Base-by-base conservation (phyloP, 2,113 vertebrate genomes). In the Myocastor coypus region DNA sequence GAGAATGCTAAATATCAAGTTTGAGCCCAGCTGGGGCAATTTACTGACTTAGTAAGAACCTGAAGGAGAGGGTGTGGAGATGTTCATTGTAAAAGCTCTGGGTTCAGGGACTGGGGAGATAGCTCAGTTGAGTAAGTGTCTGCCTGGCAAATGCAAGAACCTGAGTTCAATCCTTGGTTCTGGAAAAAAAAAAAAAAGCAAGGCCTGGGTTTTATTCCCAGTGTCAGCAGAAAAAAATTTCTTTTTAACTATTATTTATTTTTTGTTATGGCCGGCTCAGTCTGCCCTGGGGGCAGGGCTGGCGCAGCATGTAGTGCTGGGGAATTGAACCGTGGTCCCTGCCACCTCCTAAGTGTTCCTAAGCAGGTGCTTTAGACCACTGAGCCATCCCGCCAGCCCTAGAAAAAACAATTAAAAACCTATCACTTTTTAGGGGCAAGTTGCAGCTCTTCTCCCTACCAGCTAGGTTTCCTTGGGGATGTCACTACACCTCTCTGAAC, bases 391-490 rank as follows among this genome's bases (percentile, higher is more conserved):
- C 22, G 9, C n/a, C 37, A 12, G 37, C 3, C 1, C 71, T 20
- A 40, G n/a, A 9, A 10, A 10, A 40, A 73, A 75, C 37, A 37
- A 22, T 9, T 26, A 22, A 71, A 71, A 71, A 7, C 89, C 63
- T 8, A 61, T 84, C 22, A 57, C n/a, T 94, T 89, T 24, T 59
- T 46, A 63, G 85, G 63, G 28, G 83, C 64, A 80, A 46, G 78
- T 12, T 73, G 69, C 85, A 95, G 52, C 50, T 83, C 50, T 7
- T 61, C 3, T 9, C 16, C 1, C 24, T 14, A 9, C 52, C 22
- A 93, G 83, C 94, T 91, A 52, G 75, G 26, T 84, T 93, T 87
- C 91, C 81, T 71, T 71, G 81, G 57, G 57, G 50, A 50, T 40
- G 63, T 91, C 80, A 81, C 63, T 81, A 19, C 5, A 26, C 73